These are phyloP conservation scores for Crypturellus undulatus DNA, from an alignment of 2,113 vertebrate genomes.

Conservation along the genomic window DNA sequence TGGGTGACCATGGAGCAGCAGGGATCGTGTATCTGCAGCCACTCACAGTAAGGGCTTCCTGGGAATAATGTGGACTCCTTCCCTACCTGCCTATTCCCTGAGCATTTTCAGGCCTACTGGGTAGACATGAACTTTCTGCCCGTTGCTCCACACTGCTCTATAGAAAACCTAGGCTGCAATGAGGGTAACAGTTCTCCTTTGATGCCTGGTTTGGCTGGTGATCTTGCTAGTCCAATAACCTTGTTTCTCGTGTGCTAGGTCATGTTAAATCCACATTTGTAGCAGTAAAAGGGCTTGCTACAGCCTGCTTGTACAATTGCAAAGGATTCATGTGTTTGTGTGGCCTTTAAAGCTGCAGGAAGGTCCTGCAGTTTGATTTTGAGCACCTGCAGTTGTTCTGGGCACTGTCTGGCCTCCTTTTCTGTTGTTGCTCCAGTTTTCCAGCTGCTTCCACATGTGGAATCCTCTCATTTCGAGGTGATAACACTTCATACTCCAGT, in stretches of 20 bases:
- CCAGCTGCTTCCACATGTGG: background rate
- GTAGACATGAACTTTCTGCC: background rate
- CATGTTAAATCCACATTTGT: background rate
- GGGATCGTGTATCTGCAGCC: background rate
- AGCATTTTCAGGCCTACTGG: background rate
- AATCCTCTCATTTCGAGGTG: background rate
- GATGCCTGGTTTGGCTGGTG: background rate
- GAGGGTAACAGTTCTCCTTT: background rate
- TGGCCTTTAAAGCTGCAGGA: background rate
- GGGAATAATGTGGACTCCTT: background rate
- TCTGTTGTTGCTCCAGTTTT: background rate
- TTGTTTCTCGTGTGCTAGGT: background rate
- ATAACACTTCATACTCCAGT: background rate
- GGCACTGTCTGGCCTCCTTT: background rate
- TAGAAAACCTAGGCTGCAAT: background rate
- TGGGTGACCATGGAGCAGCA: background rate
- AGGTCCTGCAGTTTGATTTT: fast-evolving
- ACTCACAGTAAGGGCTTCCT: background rate
- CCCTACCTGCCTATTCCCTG: background rate
- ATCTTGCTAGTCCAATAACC: background rate
- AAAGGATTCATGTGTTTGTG: background rate
- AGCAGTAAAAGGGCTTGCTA: background rate
- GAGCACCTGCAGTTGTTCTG: background rate
- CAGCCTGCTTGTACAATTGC: background rate
- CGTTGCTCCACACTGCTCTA: background rate